Evolutionary conservation across 2,888 invertebrate genomes (phyloP).

Genomic region (Ectobius pallidus): DNA sequence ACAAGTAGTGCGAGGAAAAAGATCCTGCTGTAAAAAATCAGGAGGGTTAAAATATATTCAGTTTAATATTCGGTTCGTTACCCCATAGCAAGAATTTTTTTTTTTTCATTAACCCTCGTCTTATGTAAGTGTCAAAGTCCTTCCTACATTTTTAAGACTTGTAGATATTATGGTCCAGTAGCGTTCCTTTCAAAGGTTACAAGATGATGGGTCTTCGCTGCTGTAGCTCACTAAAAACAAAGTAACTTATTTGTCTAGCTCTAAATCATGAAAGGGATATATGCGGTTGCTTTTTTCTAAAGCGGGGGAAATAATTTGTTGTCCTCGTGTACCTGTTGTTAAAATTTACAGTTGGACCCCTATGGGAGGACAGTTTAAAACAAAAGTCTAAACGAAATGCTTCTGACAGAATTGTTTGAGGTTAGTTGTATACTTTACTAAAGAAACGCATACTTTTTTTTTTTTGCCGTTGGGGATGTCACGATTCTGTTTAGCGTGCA

Average conservation of each 20-base stretch:
- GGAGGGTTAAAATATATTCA: conserved; percentile 9
- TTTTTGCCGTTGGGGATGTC: no score
- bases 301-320: neutral
- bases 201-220: neutral
- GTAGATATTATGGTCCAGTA: neutral
- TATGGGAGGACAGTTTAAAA: neutral
- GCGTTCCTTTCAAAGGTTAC: neutral
- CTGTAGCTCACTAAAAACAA: neutral
- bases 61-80: conserved; percentile 30
- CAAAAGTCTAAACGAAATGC: neutral
- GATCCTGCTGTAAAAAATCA: neutral
- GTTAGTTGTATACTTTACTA: neutral
- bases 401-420: conserved; percentile 6
- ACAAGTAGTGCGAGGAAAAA: neutral
- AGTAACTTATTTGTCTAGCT: neutral
- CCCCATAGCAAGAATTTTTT: conserved; percentile 7
- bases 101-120: conserved; percentile 3
- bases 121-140: neutral
- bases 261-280: neutral
- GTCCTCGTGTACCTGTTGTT: neutral
- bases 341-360: conserved; percentile 6
- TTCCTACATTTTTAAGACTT: neutral
- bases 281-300: conserved; percentile 2
- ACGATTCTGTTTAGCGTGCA: neutral
- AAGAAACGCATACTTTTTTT: no score